Evolutionary conservation across 1,140 invertebrate species (phyloP).

Genomic region (Drosophila hydei): DNA sequence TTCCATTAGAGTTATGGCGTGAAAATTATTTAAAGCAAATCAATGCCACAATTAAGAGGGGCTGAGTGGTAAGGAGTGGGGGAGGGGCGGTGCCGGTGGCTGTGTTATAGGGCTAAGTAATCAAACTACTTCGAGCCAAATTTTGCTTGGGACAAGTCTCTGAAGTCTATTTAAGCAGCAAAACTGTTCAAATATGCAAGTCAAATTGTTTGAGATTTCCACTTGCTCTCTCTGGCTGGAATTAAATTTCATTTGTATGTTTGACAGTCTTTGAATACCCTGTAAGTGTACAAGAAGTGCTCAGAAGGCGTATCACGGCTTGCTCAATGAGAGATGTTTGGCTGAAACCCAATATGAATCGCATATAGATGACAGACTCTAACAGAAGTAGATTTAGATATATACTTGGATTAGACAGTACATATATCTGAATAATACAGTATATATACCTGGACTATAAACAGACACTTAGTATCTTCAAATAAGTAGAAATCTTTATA

Average conservation of each 20-base stretch:
- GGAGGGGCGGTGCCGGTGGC: not conserved
- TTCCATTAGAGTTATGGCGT: slow-evolving; percentile 81
- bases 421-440: no score
- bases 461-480: no score
- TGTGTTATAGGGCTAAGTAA: slow-evolving; percentile 26
- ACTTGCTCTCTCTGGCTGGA: slow-evolving; percentile 52
- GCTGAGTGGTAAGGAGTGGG: not conserved
- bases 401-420: no score
- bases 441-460: no score
- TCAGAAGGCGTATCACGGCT: no score
- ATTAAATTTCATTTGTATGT: slow-evolving; percentile 57
- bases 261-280: not conserved
- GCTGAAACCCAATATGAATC: no score
- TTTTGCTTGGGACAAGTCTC: slow-evolving; percentile 40
- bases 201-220: slow-evolving; percentile 57
- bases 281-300: no score
- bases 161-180: slow-evolving; percentile 54
- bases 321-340: no score
- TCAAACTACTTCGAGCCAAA: slow-evolving; percentile 31
- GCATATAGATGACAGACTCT: no score
- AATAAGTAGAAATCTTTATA: no score
- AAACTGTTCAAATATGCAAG: slow-evolving; percentile 59
- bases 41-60: slow-evolving; percentile 48
- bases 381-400: no score
- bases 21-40: slow-evolving; percentile 52